phyloP scores from a whole-genome alignment of 2,113 vertebrate species.

The Halichoeres trimaculatus region DNA sequence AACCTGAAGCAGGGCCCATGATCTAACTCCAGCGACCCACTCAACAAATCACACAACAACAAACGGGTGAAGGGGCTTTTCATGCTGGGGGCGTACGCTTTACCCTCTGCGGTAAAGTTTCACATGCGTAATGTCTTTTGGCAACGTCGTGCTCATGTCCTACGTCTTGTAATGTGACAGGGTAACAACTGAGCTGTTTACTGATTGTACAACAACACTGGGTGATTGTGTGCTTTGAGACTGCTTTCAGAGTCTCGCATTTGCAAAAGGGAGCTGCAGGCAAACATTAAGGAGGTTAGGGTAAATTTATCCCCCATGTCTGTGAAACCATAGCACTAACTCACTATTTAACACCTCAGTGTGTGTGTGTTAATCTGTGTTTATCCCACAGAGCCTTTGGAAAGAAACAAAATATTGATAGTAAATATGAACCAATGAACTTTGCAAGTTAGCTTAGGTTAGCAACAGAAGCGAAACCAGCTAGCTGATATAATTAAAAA shows the following conservation, averaged over 20 bases:
- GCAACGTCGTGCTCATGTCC: constrained; percentile 52
- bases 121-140: constrained; percentile 69
- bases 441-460: neutral
- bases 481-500: too few relatives aligned
- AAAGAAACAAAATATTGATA: constrained; percentile 41
- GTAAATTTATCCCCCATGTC: constrained; percentile 21
- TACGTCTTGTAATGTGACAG: constrained; percentile 64
- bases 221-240: constrained; percentile 58
- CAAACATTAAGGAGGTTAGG: constrained; percentile 24
- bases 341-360: constrained; percentile 34
- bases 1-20: constrained; percentile 49
- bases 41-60: constrained; percentile 71
- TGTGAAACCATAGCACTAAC: constrained; percentile 31
- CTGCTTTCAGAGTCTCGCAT: constrained; percentile 27
- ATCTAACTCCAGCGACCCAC: constrained; percentile 63
- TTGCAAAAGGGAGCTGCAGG: constrained; percentile 33
- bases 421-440: neutral
- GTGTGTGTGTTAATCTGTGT: constrained; percentile 42
- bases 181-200: constrained; percentile 66
- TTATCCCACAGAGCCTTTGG: constrained; percentile 59
- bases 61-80: constrained; percentile 58
- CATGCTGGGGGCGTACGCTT: constrained; percentile 48
- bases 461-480: neutral
- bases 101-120: constrained; percentile 57
- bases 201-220: constrained; percentile 48